Evolutionary conservation across 2,888 invertebrate genomes (phyloP).

Genomic region (Synanthedon formicaeformis): DNA sequence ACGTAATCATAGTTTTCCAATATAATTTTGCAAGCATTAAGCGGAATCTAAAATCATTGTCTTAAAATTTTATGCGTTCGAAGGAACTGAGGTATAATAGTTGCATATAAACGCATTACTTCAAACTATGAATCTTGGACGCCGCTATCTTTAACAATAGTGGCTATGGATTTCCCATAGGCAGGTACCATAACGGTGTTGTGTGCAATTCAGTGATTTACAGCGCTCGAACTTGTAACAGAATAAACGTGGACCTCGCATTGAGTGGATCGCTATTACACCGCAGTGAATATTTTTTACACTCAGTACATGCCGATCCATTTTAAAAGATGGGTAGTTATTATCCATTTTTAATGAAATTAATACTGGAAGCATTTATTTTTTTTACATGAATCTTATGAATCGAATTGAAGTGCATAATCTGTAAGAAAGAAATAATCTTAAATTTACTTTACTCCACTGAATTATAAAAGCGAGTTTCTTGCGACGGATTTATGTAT

Average conservation of each 20-base stretch:
- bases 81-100: background rate
- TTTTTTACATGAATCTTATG: no score
- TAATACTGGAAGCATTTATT: no score
- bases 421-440: no score
- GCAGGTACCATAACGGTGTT: slow-evolving; percentile 57
- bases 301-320: background rate
- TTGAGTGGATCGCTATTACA: slow-evolving; percentile 22
- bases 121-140: slow-evolving; percentile 20
- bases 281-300: slow-evolving; percentile 10
- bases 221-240: slow-evolving; percentile 39
- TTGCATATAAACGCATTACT: slow-evolving; percentile 2
- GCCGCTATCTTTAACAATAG: slow-evolving; percentile 27
- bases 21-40: background rate
- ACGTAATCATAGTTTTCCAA: background rate
- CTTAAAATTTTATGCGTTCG: background rate
- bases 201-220: slow-evolving; percentile 63
- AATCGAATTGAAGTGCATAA: no score
- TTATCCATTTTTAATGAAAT: no score
- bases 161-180: slow-evolving; percentile 47
- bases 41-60: background rate
- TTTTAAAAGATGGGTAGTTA: no score
- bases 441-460: no score
- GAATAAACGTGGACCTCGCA: slow-evolving; percentile 41
- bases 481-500: no score
- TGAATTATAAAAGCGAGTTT: no score